Base-by-base conservation (phyloP, 2,797 vertebrate species). In the Lagorchestes hirsutus region DNA sequence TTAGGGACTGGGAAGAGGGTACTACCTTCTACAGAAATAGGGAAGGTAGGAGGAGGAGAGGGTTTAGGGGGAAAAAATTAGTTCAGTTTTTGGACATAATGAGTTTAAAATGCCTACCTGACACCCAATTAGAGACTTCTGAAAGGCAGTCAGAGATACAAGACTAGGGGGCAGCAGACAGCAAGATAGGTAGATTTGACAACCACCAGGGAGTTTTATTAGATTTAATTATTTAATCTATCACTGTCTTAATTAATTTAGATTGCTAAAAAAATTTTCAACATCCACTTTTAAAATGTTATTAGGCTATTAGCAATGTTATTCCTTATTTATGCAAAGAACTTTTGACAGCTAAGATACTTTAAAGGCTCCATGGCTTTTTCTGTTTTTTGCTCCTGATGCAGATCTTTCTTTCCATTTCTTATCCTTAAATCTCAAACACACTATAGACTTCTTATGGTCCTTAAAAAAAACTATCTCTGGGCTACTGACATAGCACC, bases 321-420 rank as follows among this genome's bases (percentile, higher is more conserved):
- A 40, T 16, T n/a, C 13, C 16, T 93, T 22, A 5, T 87, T 92
- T 92, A 82, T 92, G 54, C 46, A 59, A 95, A 95, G 94, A 9
- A 74, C 34, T 40, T 74, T 74, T 74, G n/a, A 74, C 34, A 74
- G 16, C 8, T 74, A 58, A 27, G 57, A 40, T 74, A 74, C 62
- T 67, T 34, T 67, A 13, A 67, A n/a, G 34, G 34, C 5, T n/a
- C 12, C 62, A 74, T 74, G n/a, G 14, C n/a, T 9, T 74, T 34
- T 74, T 40, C 62, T 74, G 62, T n/a, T n/a, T 40, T 40, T 74
- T 40, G n/a, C 16, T n/a, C 59, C 31, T 67, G 59, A 67, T 34
- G 13, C 31, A n/a, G 31, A 67, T 67, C 59, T 67, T 67, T 67
- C 59, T 67, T 67, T 67, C 4, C 31, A 67, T 67, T 67, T 67